Evolutionary conservation across 2,113 vertebrate species (phyloP), one percentile per base, ranked within the genome.

Genomic region (Patagioenas fasciata): DNA sequence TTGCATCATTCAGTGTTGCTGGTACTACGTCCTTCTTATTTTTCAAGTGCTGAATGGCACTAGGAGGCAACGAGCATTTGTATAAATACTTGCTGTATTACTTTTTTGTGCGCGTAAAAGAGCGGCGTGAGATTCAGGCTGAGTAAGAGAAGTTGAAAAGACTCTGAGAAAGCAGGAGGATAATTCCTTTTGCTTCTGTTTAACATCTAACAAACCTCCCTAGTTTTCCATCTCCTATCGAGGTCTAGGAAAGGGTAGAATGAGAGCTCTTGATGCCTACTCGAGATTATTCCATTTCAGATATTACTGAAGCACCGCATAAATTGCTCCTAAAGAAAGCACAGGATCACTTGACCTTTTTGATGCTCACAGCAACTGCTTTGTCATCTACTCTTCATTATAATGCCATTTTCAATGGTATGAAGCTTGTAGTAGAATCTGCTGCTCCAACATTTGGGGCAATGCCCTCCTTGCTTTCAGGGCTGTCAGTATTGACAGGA

Each of bases 301-400:
- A 61, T 36, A 36, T 60, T 86, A 40, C 65, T 90, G 80, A 78
- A 84, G 69, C 62, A 6, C 80, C 77, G 40, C 26, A 54, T 64
- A 93, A 94, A 93, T 88, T 78, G 26, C 60, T 91, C 65, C 82
- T 77, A 44, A 80, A 71, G 88, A 74, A 81, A 91, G 56, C 32
- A 44, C 69, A 64, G 80, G 8, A 44, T 67, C 82, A 71, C 83
- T 94, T 88, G 88, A 95, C 92, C 57, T 92, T 91, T 93, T 34
- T 64, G 88, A 58, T 3, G 4, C 57, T 83, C 3, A 0, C 64
- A 40, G 75, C 0, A 6, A n/a, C 92, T 84, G 53, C 85, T 94
- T 84, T 88, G 85, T 51, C 88, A 67, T 38, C 89, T 28, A 3
- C 60, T 74, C 64, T 74, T 88, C 44, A 26, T 88, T 83, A 40